Percentiles rank a stretch among this genome's conserved stretches.
Conservation (phyloP, 2,797 vertebrate species). For the Manis javanica region DNA sequence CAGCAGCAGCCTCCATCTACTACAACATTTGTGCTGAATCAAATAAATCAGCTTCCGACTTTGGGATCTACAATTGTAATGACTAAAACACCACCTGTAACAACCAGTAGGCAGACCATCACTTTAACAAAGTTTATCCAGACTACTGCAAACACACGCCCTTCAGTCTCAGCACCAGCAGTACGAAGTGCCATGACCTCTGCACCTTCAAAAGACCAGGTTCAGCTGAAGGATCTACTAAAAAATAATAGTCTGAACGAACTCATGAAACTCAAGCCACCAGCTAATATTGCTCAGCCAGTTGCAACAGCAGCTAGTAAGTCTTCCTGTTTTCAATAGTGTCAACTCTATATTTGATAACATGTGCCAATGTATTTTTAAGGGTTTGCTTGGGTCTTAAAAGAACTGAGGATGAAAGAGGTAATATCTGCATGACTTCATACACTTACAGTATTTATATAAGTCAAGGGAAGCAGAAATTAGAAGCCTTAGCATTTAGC, state of each 20-base stretch:
- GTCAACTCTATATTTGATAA: not conserved
- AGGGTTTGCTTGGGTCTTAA: not conserved
- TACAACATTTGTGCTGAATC: conserved; percentile 99
- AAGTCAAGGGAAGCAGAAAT: not conserved
- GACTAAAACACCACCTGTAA: conserved; percentile 94
- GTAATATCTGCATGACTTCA: not conserved
- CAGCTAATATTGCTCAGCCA: conserved; percentile 96
- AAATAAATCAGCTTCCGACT: conserved; percentile 98
- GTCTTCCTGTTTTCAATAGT: conserved; percentile 72
- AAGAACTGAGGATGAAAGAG: not conserved
- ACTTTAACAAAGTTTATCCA: conserved; percentile 98
- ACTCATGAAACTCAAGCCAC: conserved; percentile 98
- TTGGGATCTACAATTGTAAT: conserved; percentile 93
- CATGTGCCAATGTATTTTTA: not conserved
- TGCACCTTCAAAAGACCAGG: conserved; percentile 94
- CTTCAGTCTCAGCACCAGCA: conserved; percentile 88
- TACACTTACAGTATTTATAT: not conserved
- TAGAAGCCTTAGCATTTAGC: not conserved
- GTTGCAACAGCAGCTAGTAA: conserved; percentile 96
- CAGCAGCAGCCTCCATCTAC: conserved; percentile 96
- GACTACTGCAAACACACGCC: conserved; percentile 91
- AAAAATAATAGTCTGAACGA: conserved; percentile 95
- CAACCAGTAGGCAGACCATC: conserved; percentile 95
- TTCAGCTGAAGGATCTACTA: conserved; percentile 96
- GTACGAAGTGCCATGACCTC: conserved; percentile 89